These are phyloP conservation scores for Apistogramma diplotaenia DNA, from an alignment of 2,113 vertebrate genomes.

Conservation along the genomic window DNA sequence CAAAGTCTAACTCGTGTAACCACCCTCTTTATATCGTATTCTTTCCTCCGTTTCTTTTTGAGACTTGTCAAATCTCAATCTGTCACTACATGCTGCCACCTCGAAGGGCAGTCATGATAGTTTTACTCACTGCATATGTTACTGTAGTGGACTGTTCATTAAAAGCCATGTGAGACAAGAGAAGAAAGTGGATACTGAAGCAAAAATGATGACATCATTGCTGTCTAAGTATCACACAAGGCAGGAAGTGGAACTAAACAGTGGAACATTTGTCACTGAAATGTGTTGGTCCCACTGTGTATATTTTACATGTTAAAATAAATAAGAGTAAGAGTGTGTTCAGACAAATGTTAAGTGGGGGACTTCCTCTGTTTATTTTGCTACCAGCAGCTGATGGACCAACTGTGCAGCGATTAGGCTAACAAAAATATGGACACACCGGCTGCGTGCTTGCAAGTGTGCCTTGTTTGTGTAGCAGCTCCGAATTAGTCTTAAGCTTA, in stretches of 20 bases:
- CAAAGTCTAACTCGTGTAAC: neutral
- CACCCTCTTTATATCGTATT: neutral
- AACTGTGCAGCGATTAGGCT: neutral
- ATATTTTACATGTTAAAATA: too few relatives aligned
- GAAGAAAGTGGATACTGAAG: neutral
- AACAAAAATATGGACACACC: neutral
- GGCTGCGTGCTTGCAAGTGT: neutral
- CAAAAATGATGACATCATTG: neutral
- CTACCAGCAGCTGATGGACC: neutral
- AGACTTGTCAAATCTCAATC: neutral
- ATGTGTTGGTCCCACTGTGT: too few relatives aligned
- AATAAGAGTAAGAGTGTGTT: neutral
- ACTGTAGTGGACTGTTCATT: neutral
- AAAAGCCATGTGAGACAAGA: neutral
- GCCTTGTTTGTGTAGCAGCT: neutral
- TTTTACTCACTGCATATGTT: neutral
- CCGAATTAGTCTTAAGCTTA: too few relatives aligned
- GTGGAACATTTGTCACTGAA: too few relatives aligned
- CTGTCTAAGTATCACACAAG: neutral
- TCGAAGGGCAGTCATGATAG: constrained; percentile 16
- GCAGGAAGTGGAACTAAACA: too few relatives aligned
- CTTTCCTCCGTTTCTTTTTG: neutral
- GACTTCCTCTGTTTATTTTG: neutral
- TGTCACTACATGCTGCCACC: neutral
- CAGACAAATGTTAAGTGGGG: neutral